These are phyloP conservation scores for Aurelia sp. DNA, from an alignment of 30 jellyfish, hydroid and myxozoan species.

Conservation along the genomic window DNA sequence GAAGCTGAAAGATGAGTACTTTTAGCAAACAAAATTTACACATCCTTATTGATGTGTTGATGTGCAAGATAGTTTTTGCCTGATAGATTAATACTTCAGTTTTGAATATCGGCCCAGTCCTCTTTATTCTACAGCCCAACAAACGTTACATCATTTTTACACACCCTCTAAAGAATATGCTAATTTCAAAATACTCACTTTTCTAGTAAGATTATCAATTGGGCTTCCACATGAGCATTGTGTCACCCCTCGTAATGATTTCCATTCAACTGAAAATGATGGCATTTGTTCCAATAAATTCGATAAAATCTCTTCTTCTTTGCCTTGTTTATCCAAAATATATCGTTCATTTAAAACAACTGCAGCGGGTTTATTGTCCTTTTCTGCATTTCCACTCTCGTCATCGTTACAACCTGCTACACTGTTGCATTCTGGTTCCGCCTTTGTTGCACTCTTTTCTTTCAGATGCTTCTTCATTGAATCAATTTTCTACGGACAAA, in stretches of 20 bases:
- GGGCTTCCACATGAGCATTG: conserved; percentile 98
- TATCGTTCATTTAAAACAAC: conserved; percentile 50
- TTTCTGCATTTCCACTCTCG: background rate
- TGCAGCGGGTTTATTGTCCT: background rate
- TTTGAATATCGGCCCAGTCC: too few relatives aligned
- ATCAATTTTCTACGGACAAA: conserved; percentile 47
- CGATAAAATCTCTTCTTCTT: conserved; percentile 45
- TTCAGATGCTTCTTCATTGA: conserved; percentile 10
- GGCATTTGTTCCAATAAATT: conserved; percentile 61
- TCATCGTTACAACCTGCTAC: background rate
- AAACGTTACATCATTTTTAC: too few relatives aligned
- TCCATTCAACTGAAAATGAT: conserved; percentile 91
- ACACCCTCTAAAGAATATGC: too few relatives aligned
- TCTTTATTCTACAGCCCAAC: too few relatives aligned
- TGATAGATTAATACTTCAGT: too few relatives aligned
- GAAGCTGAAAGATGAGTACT: too few relatives aligned
- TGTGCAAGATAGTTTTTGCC: too few relatives aligned
- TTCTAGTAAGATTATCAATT: conserved; percentile 83
- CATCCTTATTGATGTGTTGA: too few relatives aligned
- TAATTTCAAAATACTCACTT: conserved; percentile 32
- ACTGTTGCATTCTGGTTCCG: background rate
- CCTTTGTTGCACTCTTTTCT: conserved; percentile 10
- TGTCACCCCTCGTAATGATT: conserved; percentile 75
- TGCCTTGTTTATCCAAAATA: conserved; percentile 30
- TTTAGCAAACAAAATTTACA: too few relatives aligned